phyloP scores from a whole-genome alignment of 2,797 vertebrate species.

The Gastrophryne carolinensis region DNA sequence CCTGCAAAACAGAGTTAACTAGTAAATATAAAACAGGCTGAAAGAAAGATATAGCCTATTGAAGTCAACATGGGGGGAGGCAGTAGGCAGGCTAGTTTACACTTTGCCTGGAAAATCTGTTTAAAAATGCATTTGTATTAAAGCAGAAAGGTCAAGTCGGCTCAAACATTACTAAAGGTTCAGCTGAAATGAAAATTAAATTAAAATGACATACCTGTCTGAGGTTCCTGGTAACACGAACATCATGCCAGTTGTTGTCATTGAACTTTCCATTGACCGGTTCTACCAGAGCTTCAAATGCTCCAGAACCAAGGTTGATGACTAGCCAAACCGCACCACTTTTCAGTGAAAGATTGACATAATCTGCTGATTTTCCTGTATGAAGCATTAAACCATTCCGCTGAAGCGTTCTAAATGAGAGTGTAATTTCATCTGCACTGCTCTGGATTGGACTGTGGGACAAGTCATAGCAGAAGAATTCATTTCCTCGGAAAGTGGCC shows the following conservation, averaged over 20 bases:
- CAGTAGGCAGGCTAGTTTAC: too few relatives aligned
- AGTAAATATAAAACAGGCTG: too few relatives aligned
- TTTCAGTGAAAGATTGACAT: conserved; percentile 92
- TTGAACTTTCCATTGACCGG: conserved; percentile 91
- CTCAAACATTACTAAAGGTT: too few relatives aligned
- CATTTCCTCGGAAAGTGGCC: conserved; percentile 90
- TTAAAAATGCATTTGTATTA: too few relatives aligned
- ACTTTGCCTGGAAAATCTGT: too few relatives aligned
- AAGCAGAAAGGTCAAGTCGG: too few relatives aligned
- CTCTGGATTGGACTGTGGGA: conserved; percentile 95
- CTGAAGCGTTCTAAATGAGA: conserved; percentile 91
- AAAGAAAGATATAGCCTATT: too few relatives aligned
- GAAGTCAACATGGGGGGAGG: too few relatives aligned
- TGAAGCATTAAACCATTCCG: conserved; percentile 92
- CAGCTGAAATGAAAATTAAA: neutral
- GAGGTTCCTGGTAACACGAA: conserved; percentile 91
- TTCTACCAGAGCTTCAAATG: conserved; percentile 93
- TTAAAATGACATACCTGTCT: conserved; percentile 79
- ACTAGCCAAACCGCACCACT: conserved; percentile 91
- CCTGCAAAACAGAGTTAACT: too few relatives aligned
- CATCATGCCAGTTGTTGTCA: conserved; percentile 88
- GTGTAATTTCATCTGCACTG: conserved; percentile 92
- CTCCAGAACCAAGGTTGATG: conserved; percentile 94
- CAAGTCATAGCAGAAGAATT: conserved; percentile 97
- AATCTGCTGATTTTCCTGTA: conserved; percentile 90